Evolutionary conservation across 2,797 vertebrate genomes (phyloP).

Genomic region (Gymnoscopelus microlampas): DNA sequence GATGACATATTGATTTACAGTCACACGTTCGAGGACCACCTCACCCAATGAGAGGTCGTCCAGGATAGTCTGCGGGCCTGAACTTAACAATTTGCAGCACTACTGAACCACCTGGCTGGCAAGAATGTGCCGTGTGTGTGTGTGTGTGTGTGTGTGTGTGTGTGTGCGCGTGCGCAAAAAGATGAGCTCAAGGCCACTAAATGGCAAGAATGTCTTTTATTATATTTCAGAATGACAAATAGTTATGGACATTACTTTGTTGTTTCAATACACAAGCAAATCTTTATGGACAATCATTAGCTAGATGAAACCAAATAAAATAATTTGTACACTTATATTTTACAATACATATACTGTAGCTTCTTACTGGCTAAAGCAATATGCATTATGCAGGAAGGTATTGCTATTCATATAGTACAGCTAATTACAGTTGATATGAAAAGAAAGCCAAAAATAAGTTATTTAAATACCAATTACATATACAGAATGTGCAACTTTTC

Average conservation of each 20-base stretch:
- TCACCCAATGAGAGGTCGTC: slow-evolving; percentile 17
- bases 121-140: slow-evolving; percentile 23
- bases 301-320: slow-evolving; percentile 93
- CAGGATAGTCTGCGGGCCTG: slow-evolving; percentile 14
- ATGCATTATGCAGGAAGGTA: slow-evolving; percentile 92
- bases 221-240: slow-evolving; percentile 94
- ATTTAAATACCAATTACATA: slow-evolving; percentile 99
- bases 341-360: slow-evolving; percentile 92
- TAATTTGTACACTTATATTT: slow-evolving; percentile 94
- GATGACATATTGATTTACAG: slow-evolving; percentile 35
- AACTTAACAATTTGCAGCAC: slow-evolving; percentile 9
- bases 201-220: slow-evolving; percentile 90
- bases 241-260: slow-evolving; percentile 93
- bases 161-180: neutral
- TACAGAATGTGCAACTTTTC: slow-evolving; percentile 95
- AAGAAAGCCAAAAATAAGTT: slow-evolving; percentile 97
- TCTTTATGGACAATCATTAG: slow-evolving; percentile 92
- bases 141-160: slow-evolving; percentile 1
- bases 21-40: slow-evolving; percentile 23
- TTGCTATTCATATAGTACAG: slow-evolving; percentile 97
- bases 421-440: slow-evolving; percentile 97
- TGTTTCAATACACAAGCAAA: slow-evolving; percentile 96
- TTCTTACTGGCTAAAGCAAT: slow-evolving; percentile 92
- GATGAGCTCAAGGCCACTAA: slow-evolving; percentile 7
- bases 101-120: slow-evolving; percentile 13